Conservation (phyloP, 2,113 vertebrate genomes). For the Notechis scutatus region DNA sequence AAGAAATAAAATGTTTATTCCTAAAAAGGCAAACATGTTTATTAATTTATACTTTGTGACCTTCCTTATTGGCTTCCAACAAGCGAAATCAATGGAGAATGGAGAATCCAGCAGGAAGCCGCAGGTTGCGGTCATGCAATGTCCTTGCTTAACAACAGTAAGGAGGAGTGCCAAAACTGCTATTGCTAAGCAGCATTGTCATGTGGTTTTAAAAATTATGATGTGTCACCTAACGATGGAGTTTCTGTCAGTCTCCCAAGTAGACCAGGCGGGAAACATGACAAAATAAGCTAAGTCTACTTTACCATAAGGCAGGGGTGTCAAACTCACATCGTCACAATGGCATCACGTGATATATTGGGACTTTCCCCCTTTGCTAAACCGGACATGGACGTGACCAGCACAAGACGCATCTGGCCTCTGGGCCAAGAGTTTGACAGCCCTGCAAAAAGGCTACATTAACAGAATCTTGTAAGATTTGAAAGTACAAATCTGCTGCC, state of each 20-base stretch:
- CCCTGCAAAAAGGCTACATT: neutral
- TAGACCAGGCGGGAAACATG: neutral
- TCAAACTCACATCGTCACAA: no score
- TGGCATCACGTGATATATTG: no score
- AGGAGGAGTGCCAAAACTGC: neutral
- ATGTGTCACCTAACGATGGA: neutral
- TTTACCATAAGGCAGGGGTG: neutral
- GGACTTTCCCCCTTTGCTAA: no score
- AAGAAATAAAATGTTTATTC: neutral
- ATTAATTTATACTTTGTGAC: neutral
- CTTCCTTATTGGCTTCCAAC: neutral
- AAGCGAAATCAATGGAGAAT: neutral
- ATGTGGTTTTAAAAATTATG: neutral
- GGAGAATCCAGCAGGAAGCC: neutral
- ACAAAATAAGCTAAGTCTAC: neutral
- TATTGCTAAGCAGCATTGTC: neutral
- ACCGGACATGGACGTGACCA: no score
- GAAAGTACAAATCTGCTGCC: no score
- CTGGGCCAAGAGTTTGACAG: no score
- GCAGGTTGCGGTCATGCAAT: neutral
- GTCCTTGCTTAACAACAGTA: neutral
- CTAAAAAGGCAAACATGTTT: neutral
- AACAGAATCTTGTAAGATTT: neutral
- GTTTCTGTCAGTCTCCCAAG: neutral
- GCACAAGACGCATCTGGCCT: no score